Evolutionary conservation across 2,113 vertebrate species (phyloP).

Genomic region (Mixornis gularis): DNA sequence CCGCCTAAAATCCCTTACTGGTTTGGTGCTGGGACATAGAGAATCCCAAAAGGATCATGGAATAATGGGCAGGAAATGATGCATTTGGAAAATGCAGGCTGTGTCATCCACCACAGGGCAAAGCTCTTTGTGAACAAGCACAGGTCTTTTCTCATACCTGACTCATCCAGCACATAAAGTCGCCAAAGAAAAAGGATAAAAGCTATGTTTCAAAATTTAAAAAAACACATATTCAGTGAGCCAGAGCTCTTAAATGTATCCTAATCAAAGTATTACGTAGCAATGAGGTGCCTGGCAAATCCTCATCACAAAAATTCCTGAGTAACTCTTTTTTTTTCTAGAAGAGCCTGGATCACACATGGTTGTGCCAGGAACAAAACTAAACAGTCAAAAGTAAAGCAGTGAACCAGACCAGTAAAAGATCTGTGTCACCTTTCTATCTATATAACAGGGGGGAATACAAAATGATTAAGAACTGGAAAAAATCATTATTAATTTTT

Average conservation of each 20-base stretch:
- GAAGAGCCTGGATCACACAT: neutral
- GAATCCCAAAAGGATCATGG: neutral
- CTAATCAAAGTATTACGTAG: neutral
- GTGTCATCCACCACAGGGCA: conserved; percentile 27
- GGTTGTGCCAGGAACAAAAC: neutral
- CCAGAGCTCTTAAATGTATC: neutral
- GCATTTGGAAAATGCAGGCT: conserved; percentile 4
- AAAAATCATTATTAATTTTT: neutral
- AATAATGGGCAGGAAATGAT: conserved; percentile 43
- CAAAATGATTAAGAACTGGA: neutral
- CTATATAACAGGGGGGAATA: neutral
- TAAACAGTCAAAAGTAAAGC: neutral
- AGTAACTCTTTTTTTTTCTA: neutral
- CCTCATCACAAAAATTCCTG: neutral
- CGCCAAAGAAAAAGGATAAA: neutral
- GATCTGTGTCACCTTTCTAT: neutral
- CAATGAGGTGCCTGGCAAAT: neutral
- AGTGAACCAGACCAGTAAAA: neutral
- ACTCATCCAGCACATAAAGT: neutral
- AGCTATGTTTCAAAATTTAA: neutral
- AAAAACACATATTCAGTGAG: neutral
- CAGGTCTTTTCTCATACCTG: neutral
- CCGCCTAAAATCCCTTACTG: neutral
- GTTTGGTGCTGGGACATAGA: neutral
- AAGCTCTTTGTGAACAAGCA: neutral